phyloP scores from a whole-genome alignment of 2,113 vertebrate species.

The Hippocampus guttulatus region DNA sequence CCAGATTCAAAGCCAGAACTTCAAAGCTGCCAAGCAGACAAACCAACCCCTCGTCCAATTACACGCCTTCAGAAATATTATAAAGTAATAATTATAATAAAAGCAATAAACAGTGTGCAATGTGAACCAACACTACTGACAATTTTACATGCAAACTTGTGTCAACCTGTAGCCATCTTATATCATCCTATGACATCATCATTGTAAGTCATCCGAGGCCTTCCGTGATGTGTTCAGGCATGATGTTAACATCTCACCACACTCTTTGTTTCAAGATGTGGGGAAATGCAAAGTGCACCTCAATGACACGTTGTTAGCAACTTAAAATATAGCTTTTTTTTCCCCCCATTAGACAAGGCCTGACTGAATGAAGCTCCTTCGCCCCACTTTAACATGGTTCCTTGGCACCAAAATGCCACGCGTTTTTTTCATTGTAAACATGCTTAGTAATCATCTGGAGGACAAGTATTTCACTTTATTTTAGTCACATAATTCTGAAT shows the following conservation, averaged over 20 bases:
- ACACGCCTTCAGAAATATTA: background rate
- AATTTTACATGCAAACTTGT: background rate
- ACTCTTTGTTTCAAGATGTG: background rate
- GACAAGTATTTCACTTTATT: too few species aligned
- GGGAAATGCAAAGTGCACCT: background rate
- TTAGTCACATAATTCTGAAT: too few species aligned
- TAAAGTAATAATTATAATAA: background rate
- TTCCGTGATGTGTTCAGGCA: slow-evolving; percentile 27
- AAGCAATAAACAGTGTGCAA: background rate
- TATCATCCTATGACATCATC: slow-evolving; percentile 26
- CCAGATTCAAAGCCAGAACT: background rate
- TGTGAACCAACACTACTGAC: background rate
- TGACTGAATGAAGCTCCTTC: too few species aligned
- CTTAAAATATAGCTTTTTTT: too few species aligned
- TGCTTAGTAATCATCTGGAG: too few species aligned
- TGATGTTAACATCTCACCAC: slow-evolving; percentile 6
- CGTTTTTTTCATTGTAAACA: too few species aligned
- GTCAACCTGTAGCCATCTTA: background rate
- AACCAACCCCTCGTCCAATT: background rate
- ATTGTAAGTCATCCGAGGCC: slow-evolving; percentile 5
- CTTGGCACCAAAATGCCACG: too few species aligned
- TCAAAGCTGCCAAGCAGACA: background rate
- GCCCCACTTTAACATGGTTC: too few species aligned
- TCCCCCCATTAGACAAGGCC: too few species aligned
- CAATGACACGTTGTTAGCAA: background rate